phyloP scores from a whole-genome alignment of 2,888 invertebrate species.

The Drosophila subquinaria region DNA sequence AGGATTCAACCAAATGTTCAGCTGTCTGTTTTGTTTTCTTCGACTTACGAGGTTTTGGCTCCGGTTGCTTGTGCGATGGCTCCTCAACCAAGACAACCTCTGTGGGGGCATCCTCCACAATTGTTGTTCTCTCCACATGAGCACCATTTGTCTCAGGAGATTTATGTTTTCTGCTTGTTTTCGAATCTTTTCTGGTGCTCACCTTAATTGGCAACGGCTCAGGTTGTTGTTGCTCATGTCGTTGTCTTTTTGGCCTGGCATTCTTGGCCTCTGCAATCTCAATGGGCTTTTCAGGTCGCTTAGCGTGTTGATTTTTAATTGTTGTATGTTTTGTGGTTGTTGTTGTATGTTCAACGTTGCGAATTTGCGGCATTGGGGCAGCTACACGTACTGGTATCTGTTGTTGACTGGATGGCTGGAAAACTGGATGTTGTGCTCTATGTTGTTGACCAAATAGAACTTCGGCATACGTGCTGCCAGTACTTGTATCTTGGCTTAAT shows the following conservation, averaged over 20 bases:
- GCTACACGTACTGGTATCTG: conserved; percentile 69
- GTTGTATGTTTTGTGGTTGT: conserved; percentile 75
- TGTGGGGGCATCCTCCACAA: conserved; percentile 22
- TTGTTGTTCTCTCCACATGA: conserved; percentile 53
- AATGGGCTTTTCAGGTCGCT: conserved; percentile 72
- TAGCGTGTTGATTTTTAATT: conserved; percentile 45
- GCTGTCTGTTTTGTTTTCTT: conserved; percentile 60
- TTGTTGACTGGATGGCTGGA: conserved; percentile 87
- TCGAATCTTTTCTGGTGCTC: conserved; percentile 63
- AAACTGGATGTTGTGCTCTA: conserved; percentile 72
- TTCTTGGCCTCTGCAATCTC: conserved; percentile 61
- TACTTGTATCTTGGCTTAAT: conserved; percentile 49
- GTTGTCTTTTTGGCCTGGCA: conserved; percentile 58
- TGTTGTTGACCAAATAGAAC: conserved; percentile 83
- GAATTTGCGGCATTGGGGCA: conserved; percentile 58
- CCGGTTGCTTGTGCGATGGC: conserved; percentile 47
- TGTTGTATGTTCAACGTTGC: conserved; percentile 71
- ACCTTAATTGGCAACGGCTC: conserved; percentile 69
- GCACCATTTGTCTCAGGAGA: conserved; percentile 61
- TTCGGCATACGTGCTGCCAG: conserved; percentile 83
- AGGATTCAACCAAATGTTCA: conserved; percentile 36
- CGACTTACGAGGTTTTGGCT: conserved; percentile 60
- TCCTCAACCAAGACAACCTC: conserved; percentile 39
- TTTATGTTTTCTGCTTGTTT: conserved; percentile 47
- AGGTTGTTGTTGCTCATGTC: conserved; percentile 68